Evolutionary conservation across 2,888 invertebrate genomes (phyloP).

Genomic region (Chaetoderma sp.): DNA sequence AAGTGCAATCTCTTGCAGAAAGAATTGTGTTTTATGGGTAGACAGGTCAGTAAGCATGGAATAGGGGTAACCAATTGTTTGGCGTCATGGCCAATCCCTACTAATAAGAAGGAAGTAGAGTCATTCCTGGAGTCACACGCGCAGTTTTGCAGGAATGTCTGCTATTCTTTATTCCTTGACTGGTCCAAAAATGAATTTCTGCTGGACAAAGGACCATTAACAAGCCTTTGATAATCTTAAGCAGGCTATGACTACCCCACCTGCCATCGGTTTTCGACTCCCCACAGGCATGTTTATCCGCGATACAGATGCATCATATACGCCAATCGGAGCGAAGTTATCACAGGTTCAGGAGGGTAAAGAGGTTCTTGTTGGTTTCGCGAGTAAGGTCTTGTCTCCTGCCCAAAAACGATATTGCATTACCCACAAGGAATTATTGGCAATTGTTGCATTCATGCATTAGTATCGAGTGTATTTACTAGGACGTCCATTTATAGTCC

Average conservation of each 20-base stretch:
- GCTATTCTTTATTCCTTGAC: constrained; percentile 3
- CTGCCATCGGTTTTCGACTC: constrained; percentile 3
- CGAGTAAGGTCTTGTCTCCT: constrained; percentile 9
- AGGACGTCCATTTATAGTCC: neutral
- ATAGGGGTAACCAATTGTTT: neutral
- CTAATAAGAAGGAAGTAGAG: neutral
- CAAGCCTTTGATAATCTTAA: neutral
- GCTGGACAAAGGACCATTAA: constrained; percentile 9
- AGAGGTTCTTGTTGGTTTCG: constrained; percentile 2
- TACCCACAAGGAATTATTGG: constrained; percentile 21
- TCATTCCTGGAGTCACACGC: constrained; percentile 7
- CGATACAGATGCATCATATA: constrained; percentile 21
- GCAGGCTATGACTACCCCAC: too few species aligned
- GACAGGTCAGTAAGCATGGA: neutral
- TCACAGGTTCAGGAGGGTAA: constrained; percentile 10
- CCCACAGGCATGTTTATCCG: neutral
- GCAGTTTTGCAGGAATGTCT: constrained; percentile 16
- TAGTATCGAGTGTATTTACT: constrained; percentile 1
- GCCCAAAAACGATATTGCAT: constrained; percentile 20
- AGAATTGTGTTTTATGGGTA: neutral
- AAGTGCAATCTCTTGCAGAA: neutral
- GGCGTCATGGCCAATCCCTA: neutral
- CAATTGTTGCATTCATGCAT: constrained; percentile 18
- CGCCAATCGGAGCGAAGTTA: constrained; percentile 8
- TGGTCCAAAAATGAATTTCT: neutral